Base-by-base conservation (phyloP, 2,113 vertebrate genomes). In the Phoenicopterus ruber region DNA sequence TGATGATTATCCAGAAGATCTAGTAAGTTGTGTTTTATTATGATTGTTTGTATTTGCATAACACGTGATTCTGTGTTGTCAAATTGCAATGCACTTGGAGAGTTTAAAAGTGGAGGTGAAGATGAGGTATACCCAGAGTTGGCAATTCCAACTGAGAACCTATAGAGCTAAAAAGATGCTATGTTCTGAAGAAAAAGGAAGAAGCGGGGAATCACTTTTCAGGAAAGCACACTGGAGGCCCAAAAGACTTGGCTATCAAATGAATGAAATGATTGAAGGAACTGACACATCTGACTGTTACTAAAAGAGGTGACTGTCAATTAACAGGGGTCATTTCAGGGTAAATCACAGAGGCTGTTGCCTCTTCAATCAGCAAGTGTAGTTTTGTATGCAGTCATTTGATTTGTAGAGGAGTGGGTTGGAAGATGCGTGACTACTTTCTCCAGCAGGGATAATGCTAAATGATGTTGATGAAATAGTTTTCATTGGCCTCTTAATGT, bases 1-100 rank as follows among this genome's bases (percentile, higher is more conserved):
- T 71, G 98, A 99, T 25, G 98, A 98, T 66, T 72, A 98, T 62
- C 86, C 95, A 72, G 98, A 98, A 62, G 97, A 98, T 67, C 94
- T 98, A 81, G 99, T 99, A 98, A 98, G 96, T 91, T 86, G 7
- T 77, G 50, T 52, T 80, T 94, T 67, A 40, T 57, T 82, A 7
- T 38, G 46, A 29, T 86, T 54, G 16, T 17, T 73, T 88, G 7
- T 58, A 11, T 86, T 88, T 70, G 46, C 29, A 16, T n/a, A 24
- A 40, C 13, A 13, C 3, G 4, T 38, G 7, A n/a, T 55, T 84
- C 19, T 63, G 0, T 72, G 17, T 71, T 58, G 25, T n/a, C 24
- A 82, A 78, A 26, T 76, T 71, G 34, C 62, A 57, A 1, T 17
- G 31, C 22, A 22, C 46, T 59, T 55, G 40, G 26, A 36, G 47